Conservation (phyloP, 2,113 vertebrate species). For the Indicator maculatus region DNA sequence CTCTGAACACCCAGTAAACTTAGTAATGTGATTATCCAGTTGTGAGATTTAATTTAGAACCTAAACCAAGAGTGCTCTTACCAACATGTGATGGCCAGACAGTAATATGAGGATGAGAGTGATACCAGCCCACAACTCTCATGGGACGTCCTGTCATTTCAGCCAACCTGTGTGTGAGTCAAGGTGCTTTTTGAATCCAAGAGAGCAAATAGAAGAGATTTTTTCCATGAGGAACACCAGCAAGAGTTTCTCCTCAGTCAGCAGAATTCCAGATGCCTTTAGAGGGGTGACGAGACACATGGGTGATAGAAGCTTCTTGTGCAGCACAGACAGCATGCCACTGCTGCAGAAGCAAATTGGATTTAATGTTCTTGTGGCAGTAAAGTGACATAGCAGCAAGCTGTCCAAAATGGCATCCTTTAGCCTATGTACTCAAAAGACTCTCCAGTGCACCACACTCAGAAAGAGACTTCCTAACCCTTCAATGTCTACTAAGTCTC, state of each 20-base stretch:
- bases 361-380: neutral
- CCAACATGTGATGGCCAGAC: conserved; percentile 97
- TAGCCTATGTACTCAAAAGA: rapidly evolving
- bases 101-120: conserved; percentile 98
- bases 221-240: neutral
- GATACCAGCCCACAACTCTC: conserved; percentile 98
- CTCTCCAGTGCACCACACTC: neutral
- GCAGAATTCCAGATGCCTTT: neutral
- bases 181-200: conserved; percentile 44
- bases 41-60: neutral
- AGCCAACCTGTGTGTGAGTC: conserved; percentile 86
- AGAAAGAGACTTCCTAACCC: neutral
- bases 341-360: neutral
- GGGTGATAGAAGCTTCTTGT: neutral
- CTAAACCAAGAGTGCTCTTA: conserved; percentile 63
- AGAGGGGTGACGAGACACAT: rapidly evolving
- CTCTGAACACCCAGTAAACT: neutral
- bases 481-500: neutral
- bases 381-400: neutral
- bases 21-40: neutral
- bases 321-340: neutral
- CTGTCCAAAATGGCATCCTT: neutral
- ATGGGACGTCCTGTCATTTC: conserved; percentile 91
- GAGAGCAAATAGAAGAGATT: neutral
- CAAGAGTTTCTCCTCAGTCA: neutral